phyloP scores from a whole-genome alignment of 2,888 invertebrate species.

The Melinaea marsaeus region DNA sequence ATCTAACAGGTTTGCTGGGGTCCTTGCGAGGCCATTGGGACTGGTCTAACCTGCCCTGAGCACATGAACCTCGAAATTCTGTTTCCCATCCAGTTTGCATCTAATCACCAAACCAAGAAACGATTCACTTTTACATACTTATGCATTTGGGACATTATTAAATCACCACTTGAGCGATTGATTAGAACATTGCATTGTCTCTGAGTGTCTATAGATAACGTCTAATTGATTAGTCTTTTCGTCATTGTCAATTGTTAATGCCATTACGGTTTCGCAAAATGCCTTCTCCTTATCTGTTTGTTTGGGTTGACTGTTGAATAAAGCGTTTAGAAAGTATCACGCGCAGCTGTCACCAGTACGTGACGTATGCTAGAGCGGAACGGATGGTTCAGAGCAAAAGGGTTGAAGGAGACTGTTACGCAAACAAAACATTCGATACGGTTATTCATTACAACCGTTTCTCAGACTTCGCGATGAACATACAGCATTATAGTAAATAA shows the following conservation, averaged over 20 bases:
- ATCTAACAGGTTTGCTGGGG: slow-evolving; percentile 78
- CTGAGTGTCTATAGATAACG: slow-evolving; percentile 54
- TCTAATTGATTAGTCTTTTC: slow-evolving; percentile 61
- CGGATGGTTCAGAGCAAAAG: slow-evolving; percentile 65
- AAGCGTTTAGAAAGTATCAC: slow-evolving; percentile 72
- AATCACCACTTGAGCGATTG: slow-evolving; percentile 41
- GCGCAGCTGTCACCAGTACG: slow-evolving; percentile 73
- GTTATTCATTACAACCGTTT: slow-evolving; percentile 56
- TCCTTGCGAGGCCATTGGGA: slow-evolving; percentile 77
- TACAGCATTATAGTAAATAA: slow-evolving; percentile 15
- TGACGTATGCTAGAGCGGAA: slow-evolving; percentile 72
- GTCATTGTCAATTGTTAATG: slow-evolving; percentile 61
- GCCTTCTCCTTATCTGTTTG: slow-evolving; percentile 59
- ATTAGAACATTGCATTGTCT: slow-evolving; percentile 46
- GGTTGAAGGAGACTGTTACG: slow-evolving; percentile 63
- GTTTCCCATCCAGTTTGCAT: slow-evolving; percentile 67
- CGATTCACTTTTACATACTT: slow-evolving; percentile 26
- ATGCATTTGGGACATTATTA: slow-evolving; percentile 18
- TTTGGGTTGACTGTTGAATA: slow-evolving; percentile 62
- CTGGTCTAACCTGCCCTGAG: slow-evolving; percentile 78
- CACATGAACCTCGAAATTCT: slow-evolving; percentile 73
- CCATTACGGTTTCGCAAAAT: slow-evolving; percentile 66
- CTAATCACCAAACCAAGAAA: slow-evolving; percentile 13
- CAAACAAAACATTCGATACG: slow-evolving; percentile 71
- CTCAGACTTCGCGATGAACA: slow-evolving; percentile 40